Evolutionary conservation across 2,113 vertebrate genomes (phyloP).

Genomic region (Cariama cristata): DNA sequence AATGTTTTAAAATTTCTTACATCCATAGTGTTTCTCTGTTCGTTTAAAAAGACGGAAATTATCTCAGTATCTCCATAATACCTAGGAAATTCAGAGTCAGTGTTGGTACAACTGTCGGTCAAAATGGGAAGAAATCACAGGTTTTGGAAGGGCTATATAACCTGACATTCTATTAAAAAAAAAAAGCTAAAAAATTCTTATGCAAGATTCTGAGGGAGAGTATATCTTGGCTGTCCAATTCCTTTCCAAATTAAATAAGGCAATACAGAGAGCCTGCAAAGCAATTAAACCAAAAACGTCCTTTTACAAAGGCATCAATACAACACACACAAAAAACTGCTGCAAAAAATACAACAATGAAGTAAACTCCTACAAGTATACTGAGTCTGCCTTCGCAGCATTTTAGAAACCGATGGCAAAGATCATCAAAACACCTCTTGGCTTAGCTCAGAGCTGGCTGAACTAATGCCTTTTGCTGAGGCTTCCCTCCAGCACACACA

Average conservation of each 20-base stretch:
- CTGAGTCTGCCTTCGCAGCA: accelerated
- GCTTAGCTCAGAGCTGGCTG: not conserved
- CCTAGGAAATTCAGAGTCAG: not conserved
- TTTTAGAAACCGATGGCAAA: not conserved
- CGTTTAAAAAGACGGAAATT: not conserved
- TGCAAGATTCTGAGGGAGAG: not conserved
- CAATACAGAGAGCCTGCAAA: not conserved
- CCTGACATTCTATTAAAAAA: not conserved
- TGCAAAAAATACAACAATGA: not conserved
- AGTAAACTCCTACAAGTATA: not conserved
- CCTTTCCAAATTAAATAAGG: not conserved
- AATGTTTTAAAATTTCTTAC: conserved; percentile 24
- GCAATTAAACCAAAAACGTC: not conserved
- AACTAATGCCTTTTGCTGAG: not conserved
- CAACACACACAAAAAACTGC: not conserved
- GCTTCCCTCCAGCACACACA: not conserved
- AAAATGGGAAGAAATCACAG: not conserved
- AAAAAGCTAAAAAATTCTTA: not conserved
- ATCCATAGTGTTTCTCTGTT: not conserved
- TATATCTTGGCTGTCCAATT: not conserved
- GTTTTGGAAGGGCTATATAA: not conserved
- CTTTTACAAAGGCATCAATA: not conserved
- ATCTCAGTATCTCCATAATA: not conserved
- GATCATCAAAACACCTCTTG: not conserved
- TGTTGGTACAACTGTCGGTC: not conserved